Conservation (phyloP, 2,113 vertebrate genomes). For the Corydoras sp. region DNA sequence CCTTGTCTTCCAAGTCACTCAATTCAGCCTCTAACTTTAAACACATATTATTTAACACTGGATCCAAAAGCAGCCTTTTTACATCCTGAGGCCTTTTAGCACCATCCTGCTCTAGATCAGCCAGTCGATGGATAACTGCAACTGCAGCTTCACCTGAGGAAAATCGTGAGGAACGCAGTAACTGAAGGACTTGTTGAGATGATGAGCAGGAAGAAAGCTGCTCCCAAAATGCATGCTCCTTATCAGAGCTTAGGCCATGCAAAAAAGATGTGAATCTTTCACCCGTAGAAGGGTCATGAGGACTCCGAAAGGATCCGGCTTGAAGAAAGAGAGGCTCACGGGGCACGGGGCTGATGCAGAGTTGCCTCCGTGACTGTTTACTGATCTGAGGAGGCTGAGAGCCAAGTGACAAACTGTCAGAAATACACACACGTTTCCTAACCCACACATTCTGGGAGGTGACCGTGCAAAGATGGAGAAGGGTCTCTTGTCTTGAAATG, state of each 20-base stretch:
- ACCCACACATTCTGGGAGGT: conserved; percentile 12
- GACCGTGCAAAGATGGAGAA: conserved; percentile 18
- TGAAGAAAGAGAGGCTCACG: conserved; percentile 45
- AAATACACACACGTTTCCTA: conserved; percentile 7
- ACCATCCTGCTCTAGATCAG: conserved; percentile 67
- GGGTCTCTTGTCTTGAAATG: conserved; percentile 29
- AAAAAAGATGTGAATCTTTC: conserved; percentile 42
- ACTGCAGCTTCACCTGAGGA: conserved; percentile 71
- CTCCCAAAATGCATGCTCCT: conserved; percentile 58
- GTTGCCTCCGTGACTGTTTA: conserved; percentile 43
- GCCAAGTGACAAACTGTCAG: conserved; percentile 23
- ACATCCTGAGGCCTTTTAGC: conserved; percentile 51
- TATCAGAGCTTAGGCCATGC: conserved; percentile 46
- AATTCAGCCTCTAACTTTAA: conserved; percentile 69
- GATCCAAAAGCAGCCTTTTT: conserved; percentile 60
- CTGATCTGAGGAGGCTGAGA: conserved; percentile 17
- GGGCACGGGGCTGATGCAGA: conserved; percentile 44
- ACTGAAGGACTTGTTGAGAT: conserved; percentile 66
- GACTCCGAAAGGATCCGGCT: conserved; percentile 52
- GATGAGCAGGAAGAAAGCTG: conserved; percentile 58
- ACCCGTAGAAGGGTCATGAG: conserved; percentile 36
- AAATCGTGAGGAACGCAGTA: conserved; percentile 57
- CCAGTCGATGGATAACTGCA: conserved; percentile 71
- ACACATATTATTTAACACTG: conserved; percentile 69
- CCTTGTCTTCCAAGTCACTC: conserved; percentile 57